These are phyloP conservation scores for Drosophila athabasca DNA, from an alignment of 1,140 invertebrate genomes.

Conservation along the genomic window DNA sequence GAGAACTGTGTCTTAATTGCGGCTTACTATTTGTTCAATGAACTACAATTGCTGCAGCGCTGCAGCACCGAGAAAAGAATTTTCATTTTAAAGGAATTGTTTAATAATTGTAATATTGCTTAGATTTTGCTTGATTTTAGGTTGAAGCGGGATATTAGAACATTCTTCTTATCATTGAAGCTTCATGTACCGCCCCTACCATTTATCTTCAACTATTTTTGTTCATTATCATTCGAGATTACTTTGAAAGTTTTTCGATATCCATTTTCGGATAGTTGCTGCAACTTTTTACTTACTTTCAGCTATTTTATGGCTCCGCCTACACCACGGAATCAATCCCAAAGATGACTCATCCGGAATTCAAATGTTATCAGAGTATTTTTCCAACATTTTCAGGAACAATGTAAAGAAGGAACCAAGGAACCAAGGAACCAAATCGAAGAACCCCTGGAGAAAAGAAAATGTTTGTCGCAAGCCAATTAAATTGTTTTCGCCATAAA, in stretches of 20 bases:
- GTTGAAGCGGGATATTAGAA: too few relatives aligned
- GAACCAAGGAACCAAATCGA: conserved; percentile 10
- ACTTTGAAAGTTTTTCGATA: conserved; percentile 45
- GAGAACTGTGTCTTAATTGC: neutral
- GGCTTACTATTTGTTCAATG: too few relatives aligned
- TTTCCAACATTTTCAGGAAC: conserved; percentile 44
- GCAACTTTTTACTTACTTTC: conserved; percentile 43
- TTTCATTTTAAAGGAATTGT: too few relatives aligned
- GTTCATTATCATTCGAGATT: conserved; percentile 17
- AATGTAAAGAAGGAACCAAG: conserved; percentile 31
- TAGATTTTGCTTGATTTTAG: too few relatives aligned
- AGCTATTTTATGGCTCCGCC: conserved; percentile 25
- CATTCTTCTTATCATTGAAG: too few relatives aligned
- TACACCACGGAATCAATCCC: conserved; percentile 37
- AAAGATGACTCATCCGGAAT: conserved; percentile 57
- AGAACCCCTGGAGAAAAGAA: conserved; percentile 18
- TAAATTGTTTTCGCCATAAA: conserved; percentile 78
- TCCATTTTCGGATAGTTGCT: conserved; percentile 11
- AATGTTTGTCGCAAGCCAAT: conserved; percentile 63
- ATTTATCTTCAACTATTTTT: conserved; percentile 13
- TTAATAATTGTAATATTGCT: too few relatives aligned
- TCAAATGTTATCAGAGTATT: conserved; percentile 53
- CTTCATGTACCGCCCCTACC: conserved; percentile 7
- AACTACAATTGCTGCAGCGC: too few relatives aligned
- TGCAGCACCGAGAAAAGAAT: too few relatives aligned